Base-by-base conservation (phyloP, 1,140 invertebrate genomes). In the Dreissena polymorpha region DNA sequence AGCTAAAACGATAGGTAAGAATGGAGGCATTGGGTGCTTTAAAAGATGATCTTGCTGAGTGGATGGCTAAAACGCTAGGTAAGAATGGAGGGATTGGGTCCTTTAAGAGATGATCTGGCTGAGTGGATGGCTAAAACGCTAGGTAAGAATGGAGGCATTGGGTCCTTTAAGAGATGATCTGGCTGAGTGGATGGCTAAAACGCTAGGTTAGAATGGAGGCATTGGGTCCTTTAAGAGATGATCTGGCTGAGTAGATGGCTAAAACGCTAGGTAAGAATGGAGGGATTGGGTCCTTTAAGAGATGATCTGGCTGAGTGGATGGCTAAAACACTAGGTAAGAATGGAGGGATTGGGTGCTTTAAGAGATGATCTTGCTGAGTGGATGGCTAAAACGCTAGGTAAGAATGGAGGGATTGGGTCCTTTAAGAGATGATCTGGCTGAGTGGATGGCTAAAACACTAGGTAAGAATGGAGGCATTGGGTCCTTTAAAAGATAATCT, bases 291-390 rank as follows among this genome's bases (percentile, higher is more conserved):
- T 5, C 88, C 88, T 23, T 68, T 90, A 10, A 88, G 85, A 83
- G 97, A 98, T 93, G 97, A 98, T 94, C 93, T 98, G 86, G 97
- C 97, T 14, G 97, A 98, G 92, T 98, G 97, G 97, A 94, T 98
- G 57, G 96, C 96, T 84, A 88, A 86, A 74, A 80, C 84, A 50
- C 70, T 89, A 63, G 84, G 88, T 95, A 95, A 23, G 94, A 98
- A 29, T 68, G 27, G 2, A 63, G 18, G n/a, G 86, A 53, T 69
- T 90, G 16, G 50, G 82, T 5, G 87, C 88, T 23, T 68, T 90
- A 10, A 88, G 85, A 83, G 97, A 98, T 93, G 97, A 98, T 94
- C 93, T 98, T 86, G 97, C 97, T 14, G 97, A 98, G 92, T 98
- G 97, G 97, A 94, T 98, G 57, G 96, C 96, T 84, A 88, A 86